A percentile compares a stretch with the other conserved stretches of the same genome.
Conservation (phyloP, 2,888 invertebrate genomes). For the Dichetophora obliterata region DNA sequence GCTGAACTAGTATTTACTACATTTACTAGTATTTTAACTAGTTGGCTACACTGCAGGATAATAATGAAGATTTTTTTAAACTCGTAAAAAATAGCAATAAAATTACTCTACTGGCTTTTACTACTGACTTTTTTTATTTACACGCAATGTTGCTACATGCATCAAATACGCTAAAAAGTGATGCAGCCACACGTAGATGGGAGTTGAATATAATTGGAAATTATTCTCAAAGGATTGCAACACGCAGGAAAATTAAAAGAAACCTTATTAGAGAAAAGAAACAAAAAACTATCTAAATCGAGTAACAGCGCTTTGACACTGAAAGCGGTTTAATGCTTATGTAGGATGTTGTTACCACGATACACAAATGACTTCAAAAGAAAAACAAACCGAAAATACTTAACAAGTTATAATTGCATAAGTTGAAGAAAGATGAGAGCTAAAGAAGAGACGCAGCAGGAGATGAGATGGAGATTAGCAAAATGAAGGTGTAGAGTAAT, state of each 20-base stretch:
- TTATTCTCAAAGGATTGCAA: constrained; percentile 26
- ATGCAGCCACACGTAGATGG: not conserved
- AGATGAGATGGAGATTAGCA: not conserved
- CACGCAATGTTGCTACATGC: too few species aligned
- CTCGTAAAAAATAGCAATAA: too few species aligned
- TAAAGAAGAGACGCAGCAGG: not conserved
- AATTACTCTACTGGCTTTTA: too few species aligned
- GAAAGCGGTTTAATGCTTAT: not conserved
- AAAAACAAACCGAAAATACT: not conserved
- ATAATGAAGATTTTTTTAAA: too few species aligned
- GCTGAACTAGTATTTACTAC: too few species aligned
- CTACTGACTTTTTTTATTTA: too few species aligned
- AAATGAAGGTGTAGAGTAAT: not conserved
- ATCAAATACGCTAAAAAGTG: not conserved
- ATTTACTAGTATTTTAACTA: too few species aligned
- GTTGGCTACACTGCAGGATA: too few species aligned
- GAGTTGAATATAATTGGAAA: constrained; percentile 10
- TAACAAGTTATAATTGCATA: constrained; percentile 21
- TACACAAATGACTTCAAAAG: not conserved
- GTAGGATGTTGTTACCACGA: not conserved
- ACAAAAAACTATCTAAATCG: not conserved
- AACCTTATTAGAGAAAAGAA: not conserved
- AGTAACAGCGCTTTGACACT: not conserved
- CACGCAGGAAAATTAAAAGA: not conserved
- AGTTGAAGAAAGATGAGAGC: not conserved